These are phyloP conservation scores for Pygoscelis adeliae DNA, from an alignment of 2,113 vertebrate genomes.

Conservation along the genomic window DNA sequence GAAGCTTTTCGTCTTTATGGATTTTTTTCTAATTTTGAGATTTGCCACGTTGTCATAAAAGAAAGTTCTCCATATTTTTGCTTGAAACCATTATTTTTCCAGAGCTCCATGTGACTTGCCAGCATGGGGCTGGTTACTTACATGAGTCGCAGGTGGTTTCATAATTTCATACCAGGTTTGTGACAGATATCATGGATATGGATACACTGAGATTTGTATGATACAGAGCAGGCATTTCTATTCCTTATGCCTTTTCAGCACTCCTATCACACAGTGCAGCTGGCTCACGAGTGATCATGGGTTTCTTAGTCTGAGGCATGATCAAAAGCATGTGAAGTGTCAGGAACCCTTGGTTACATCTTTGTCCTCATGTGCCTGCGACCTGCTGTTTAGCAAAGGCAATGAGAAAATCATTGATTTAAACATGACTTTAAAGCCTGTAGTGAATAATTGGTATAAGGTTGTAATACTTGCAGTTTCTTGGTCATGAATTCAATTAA, in stretches of 20 bases:
- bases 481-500: conserved; percentile 38
- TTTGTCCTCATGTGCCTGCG: background rate
- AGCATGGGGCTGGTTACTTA: background rate
- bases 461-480: background rate
- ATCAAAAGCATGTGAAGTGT: background rate
- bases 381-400: conserved; percentile 1
- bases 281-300: background rate
- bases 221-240: background rate
- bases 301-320: background rate
- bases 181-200: background rate
- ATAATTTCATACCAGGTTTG: background rate
- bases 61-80: background rate
- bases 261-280: background rate
- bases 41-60: background rate
- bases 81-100: background rate
- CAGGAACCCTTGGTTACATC: background rate
- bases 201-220: background rate
- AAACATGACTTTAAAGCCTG: background rate
- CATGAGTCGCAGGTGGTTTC: background rate
- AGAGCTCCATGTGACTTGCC: accelerated
- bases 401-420: background rate
- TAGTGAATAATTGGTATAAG: background rate
- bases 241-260: background rate
- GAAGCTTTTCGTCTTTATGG: background rate
- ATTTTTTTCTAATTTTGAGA: background rate